phyloP scores from a whole-genome alignment of 2,888 invertebrate species.

The Macrostomum cliftonense region DNA sequence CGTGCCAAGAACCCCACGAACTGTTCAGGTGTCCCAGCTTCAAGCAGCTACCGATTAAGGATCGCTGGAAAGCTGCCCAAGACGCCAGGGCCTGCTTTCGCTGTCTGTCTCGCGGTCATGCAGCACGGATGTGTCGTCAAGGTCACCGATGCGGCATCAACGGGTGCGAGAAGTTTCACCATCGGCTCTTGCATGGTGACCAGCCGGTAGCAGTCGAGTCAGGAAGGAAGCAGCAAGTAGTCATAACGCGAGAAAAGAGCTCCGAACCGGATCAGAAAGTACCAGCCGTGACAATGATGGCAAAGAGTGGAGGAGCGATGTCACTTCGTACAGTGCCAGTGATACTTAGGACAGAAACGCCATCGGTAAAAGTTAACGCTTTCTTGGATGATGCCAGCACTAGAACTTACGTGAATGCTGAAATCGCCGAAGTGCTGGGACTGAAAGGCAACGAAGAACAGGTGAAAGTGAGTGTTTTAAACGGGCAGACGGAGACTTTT shows the following conservation, averaged over 20 bases:
- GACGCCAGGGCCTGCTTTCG: constrained; percentile 1
- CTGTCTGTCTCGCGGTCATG: constrained; percentile 6
- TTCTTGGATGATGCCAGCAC: constrained; percentile 6
- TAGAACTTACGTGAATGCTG: constrained; percentile 3
- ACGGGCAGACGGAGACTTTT: not conserved
- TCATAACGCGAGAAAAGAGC: not conserved
- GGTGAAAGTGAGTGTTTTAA: constrained; percentile 5
- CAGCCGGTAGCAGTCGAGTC: not conserved
- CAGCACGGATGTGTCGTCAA: not conserved
- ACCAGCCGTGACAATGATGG: not conserved
- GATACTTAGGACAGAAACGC: too few species aligned
- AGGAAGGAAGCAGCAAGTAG: not conserved
- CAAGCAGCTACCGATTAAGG: not conserved
- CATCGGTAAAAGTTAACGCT: not conserved
- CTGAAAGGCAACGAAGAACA: not conserved
- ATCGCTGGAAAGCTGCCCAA: constrained; percentile 10
- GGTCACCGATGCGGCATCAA: constrained; percentile 2
- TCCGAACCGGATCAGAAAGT: not conserved
- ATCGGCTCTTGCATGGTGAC: constrained; percentile 3
- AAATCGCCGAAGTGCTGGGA: constrained; percentile 1
- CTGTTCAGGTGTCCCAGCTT: constrained; percentile 9
- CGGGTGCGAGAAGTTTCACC: constrained; percentile 5
- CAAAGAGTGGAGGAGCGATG: not conserved
- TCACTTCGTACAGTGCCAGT: too few species aligned
- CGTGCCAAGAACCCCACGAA: not conserved